These are phyloP conservation scores for Altica lythri DNA, from an alignment of 2,888 invertebrate species.

Conservation along the genomic window DNA sequence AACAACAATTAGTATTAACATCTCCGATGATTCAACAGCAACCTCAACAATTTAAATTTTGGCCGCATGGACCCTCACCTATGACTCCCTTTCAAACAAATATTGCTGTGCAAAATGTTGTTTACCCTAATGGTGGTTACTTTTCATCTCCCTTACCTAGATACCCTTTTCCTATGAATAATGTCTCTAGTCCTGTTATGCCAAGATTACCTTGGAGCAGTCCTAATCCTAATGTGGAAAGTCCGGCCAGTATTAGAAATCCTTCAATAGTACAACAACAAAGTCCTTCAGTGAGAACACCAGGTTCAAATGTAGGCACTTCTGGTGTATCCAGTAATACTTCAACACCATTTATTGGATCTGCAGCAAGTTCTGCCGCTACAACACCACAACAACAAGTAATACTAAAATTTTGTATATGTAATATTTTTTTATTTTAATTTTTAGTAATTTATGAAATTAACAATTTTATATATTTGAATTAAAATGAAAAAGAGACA, in stretches of 20 bases:
- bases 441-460: not conserved
- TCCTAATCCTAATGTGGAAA: conserved; percentile 4
- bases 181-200: conserved; percentile 15
- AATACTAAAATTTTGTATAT: not conserved
- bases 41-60: conserved; percentile 31
- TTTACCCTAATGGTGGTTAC: conserved; percentile 25
- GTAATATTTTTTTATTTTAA: not conserved
- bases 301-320: not conserved
- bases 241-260: not conserved
- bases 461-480: too few species aligned
- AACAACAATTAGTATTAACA: conserved; percentile 22
- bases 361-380: not conserved
- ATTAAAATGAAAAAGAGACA: too few species aligned
- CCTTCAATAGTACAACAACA: too few species aligned
- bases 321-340: not conserved
- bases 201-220: conserved; percentile 24
- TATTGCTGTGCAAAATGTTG: conserved; percentile 21
- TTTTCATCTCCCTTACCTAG: conserved; percentile 24
- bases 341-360: not conserved
- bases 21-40: conserved; percentile 22
- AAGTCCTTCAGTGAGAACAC: too few species aligned
- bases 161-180: conserved; percentile 22
- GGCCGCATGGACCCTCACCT: conserved; percentile 27
- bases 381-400: not conserved
- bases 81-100: conserved; percentile 19